Base-by-base conservation (phyloP, 2,797 vertebrate species). In the Muscicapa comitata region DNA sequence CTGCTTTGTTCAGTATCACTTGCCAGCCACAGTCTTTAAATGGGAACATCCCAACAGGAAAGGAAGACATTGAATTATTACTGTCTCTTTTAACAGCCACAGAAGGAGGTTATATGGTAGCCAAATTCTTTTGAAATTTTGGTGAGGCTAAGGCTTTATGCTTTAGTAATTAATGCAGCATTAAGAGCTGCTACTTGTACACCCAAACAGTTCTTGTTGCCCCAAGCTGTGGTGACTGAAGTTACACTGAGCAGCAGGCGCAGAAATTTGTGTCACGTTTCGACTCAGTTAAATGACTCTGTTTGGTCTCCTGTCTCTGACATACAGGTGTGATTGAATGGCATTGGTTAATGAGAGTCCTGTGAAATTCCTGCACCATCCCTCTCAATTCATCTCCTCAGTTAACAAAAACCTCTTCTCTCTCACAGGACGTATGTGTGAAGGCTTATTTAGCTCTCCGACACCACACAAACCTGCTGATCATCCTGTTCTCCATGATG, bases 401-500 rank as follows among this genome's bases (percentile, higher is more conserved):
- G 31, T 14, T 26, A 77, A 83, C 58, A 14, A n/a, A 13, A 25
- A 28, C 3, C 72, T 93, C 57, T 93, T 87, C 37, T 84, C 51
- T 86, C 93, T 87, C 63, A 8, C 89, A 99, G 99, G 98, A 99
- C 0, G 98, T 99, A 57, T 99, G 99, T 48, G 98, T 99, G 85
- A 99, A 98, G 96, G 99, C 99, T 87, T 99, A 99, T 85, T 98
- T 99, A 31, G 99, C 99, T 51, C 99, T 99, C 53, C 98, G 99
- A 17, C 99, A 99, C 92, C 99, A 99, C 98, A 99, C 99, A 88
- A 99, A 99, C 97, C 98, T 99, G 53, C 98, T 99, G 96, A 99
- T 99, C 98, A 99, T 99, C 96, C 97, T 99, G 42, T 99, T 99
- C 98, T 99, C 99, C 96, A 99, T 99, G 99, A 99, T 99, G 99